A percentile compares a stretch with the other conserved stretches of the same genome.
Evolutionary conservation across 2,113 vertebrate genomes (phyloP).

Genomic region (Lagenorhynchus albirostris): DNA sequence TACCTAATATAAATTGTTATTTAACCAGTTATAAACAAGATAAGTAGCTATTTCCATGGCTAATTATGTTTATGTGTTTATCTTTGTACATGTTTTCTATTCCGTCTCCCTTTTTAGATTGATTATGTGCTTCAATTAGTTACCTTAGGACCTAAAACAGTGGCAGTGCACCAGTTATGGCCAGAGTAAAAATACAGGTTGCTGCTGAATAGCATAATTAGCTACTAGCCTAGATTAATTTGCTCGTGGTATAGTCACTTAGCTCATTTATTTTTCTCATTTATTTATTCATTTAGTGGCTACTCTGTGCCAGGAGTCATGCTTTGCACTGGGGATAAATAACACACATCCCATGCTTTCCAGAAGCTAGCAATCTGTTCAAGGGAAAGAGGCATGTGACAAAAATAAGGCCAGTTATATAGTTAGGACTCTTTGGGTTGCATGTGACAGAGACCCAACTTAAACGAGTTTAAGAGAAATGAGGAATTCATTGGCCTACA

Average conservation of each 20-base stretch:
- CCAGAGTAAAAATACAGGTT: background rate
- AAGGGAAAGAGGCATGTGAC: background rate
- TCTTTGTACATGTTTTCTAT: background rate
- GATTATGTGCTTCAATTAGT: background rate
- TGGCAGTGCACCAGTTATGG: background rate
- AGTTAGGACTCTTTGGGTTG: background rate
- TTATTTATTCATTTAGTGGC: background rate
- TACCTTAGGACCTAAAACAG: background rate
- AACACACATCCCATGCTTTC: background rate
- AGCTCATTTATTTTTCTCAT: background rate
- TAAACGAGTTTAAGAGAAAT: background rate
- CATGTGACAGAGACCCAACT: background rate
- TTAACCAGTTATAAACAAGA: background rate
- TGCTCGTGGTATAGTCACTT: background rate
- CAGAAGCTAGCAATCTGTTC: background rate
- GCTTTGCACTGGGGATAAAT: background rate
- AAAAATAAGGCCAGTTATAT: background rate
- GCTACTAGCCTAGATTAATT: background rate
- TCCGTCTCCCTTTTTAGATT: background rate
- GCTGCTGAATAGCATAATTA: background rate
- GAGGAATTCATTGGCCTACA: background rate
- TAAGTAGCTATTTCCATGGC: constrained; percentile 9
- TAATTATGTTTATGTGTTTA: background rate
- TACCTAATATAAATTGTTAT: constrained; percentile 33
- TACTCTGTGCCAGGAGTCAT: background rate